Evolutionary conservation across 2,888 invertebrate genomes (phyloP).

Genomic region (Panzeria rudis): DNA sequence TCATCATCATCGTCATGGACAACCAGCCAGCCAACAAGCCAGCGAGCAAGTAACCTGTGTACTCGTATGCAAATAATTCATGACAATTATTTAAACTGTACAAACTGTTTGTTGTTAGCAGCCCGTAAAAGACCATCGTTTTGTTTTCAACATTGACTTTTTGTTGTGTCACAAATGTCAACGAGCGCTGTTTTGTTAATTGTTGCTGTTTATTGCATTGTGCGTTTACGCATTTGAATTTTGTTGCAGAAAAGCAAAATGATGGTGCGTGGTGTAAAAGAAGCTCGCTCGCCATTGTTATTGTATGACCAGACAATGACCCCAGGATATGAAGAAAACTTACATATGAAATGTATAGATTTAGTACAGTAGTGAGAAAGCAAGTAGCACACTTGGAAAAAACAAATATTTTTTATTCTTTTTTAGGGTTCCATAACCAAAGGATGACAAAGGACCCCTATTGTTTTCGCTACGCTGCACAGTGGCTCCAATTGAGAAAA

Average conservation of each 20-base stretch:
- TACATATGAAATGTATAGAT: not conserved
- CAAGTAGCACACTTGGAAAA: not conserved
- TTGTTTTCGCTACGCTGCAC: too few relatives aligned
- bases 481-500: too few relatives aligned
- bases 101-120: slow-evolving; percentile 30
- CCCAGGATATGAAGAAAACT: slow-evolving; percentile 16
- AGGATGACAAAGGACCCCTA: too few relatives aligned
- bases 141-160: slow-evolving; percentile 33
- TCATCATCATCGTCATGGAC: slow-evolving; percentile 1
- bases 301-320: slow-evolving; percentile 48
- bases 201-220: slow-evolving; percentile 25
- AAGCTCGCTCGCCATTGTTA: slow-evolving; percentile 7
- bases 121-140: slow-evolving; percentile 13
- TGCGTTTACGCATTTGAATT: slow-evolving; percentile 59
- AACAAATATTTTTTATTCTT: too few relatives aligned
- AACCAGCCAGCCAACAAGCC: not conserved
- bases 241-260: slow-evolving; percentile 17
- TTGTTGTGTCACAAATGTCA: slow-evolving; percentile 57
- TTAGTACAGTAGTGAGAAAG: not conserved
- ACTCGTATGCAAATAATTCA: slow-evolving; percentile 58
- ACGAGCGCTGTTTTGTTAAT: slow-evolving; percentile 32
- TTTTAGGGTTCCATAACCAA: too few relatives aligned
- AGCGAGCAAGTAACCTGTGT: slow-evolving; percentile 24
- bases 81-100: slow-evolving; percentile 67
- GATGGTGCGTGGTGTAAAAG: slow-evolving; percentile 29